phyloP scores from a whole-genome alignment of 1,140 invertebrate genomes.

The Vanessa tameamea region DNA sequence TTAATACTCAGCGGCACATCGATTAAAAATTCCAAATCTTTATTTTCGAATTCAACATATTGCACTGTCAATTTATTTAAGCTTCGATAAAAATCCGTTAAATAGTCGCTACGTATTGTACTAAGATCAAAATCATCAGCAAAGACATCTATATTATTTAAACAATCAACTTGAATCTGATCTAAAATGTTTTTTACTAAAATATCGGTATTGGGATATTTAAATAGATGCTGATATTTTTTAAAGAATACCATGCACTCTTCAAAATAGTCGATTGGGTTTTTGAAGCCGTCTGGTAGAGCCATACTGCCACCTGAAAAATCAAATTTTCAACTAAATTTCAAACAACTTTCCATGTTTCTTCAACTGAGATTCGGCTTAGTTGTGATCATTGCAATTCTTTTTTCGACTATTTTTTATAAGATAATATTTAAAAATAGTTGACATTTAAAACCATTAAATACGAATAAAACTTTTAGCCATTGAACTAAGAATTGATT shows the following conservation, averaged over 20 bases:
- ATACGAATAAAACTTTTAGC: too few relatives aligned
- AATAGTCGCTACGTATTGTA: constrained; percentile 41
- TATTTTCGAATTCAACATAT: constrained; percentile 43
- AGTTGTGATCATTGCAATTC: too few relatives aligned
- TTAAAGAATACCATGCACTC: constrained; percentile 82
- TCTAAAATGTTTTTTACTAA: constrained; percentile 81
- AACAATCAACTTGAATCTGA: constrained; percentile 61
- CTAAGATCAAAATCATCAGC: constrained; percentile 48
- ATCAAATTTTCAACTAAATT: background rate
- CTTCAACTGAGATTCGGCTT: too few relatives aligned
- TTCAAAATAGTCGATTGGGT: constrained; percentile 80
- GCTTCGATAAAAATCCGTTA: constrained; percentile 48
- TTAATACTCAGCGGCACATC: constrained; percentile 80
- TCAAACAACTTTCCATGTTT: too few relatives aligned
- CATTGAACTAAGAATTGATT: too few relatives aligned
- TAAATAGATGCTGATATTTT: constrained; percentile 85
- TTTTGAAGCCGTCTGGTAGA: constrained; percentile 52
- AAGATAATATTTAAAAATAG: too few relatives aligned
- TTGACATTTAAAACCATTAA: too few relatives aligned
- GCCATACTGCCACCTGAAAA: constrained; percentile 56
- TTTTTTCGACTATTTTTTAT: too few relatives aligned
- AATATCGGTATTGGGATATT: constrained; percentile 84
- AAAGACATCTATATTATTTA: constrained; percentile 46
- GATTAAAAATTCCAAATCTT: constrained; percentile 41
- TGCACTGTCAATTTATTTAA: constrained; percentile 45